Percentiles rank a stretch among this genome's conserved stretches.
Evolutionary conservation across 2,888 invertebrate species (phyloP).

Genomic region (Gastrophysa polygoni): DNA sequence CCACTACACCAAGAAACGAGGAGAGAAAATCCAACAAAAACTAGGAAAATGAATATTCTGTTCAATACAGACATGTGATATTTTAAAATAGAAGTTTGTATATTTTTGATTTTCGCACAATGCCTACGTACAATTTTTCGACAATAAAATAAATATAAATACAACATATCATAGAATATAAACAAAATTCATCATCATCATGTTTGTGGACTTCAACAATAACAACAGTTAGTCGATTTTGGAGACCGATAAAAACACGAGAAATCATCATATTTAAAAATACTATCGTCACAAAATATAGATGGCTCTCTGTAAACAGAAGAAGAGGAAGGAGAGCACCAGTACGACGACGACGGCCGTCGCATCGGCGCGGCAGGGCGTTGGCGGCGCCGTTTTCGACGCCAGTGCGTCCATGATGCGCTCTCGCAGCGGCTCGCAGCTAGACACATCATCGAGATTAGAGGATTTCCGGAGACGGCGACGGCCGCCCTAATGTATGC

Average conservation of each 20-base stretch:
- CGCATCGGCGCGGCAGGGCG: too few relatives aligned
- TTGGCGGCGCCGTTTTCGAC: slow-evolving; percentile 29
- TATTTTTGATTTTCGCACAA: neutral
- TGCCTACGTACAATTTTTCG: slow-evolving; percentile 2
- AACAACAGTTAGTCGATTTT: too few relatives aligned
- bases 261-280: too few relatives aligned
- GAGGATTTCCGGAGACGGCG: slow-evolving; percentile 38
- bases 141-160: slow-evolving; percentile 38
- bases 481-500: too few relatives aligned
- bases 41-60: too few relatives aligned
- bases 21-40: too few relatives aligned
- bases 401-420: slow-evolving; percentile 43
- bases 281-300: too few relatives aligned
- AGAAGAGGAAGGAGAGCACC: slow-evolving; percentile 46
- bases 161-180: slow-evolving; percentile 31
- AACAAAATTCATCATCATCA: slow-evolving; percentile 30
- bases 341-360: slow-evolving; percentile 43
- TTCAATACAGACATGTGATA: too few relatives aligned
- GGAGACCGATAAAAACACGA: too few relatives aligned
- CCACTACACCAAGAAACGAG: too few relatives aligned
- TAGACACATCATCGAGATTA: slow-evolving; percentile 44
- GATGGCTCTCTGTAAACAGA: slow-evolving; percentile 49
- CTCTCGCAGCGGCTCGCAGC: slow-evolving; percentile 46
- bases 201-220: too few relatives aligned
- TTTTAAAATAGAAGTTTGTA: neutral